phyloP scores from a whole-genome alignment of 2,888 invertebrate genomes.

The Habrosyne pyritoides region DNA sequence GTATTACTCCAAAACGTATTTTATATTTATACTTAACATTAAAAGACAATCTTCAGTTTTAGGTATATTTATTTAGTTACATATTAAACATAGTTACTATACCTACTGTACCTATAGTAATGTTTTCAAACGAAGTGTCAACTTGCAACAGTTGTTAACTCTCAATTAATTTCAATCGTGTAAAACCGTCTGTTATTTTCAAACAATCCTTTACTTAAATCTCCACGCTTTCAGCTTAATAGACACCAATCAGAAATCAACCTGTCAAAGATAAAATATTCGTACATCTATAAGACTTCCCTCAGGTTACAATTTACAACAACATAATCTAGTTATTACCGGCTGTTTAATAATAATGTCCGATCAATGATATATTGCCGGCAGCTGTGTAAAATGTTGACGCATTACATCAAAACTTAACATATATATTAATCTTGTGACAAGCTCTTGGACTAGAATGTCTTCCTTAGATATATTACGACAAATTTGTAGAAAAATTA shows the following conservation, averaged over 20 bases:
- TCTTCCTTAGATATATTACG: no score
- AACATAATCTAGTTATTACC: constrained; percentile 24
- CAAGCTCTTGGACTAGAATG: background rate
- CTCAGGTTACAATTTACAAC: constrained; percentile 1
- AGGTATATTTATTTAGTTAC: no score
- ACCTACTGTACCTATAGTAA: no score
- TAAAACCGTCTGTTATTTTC: background rate
- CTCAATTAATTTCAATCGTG: background rate
- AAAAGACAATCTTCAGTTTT: no score
- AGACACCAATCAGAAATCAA: constrained; percentile 1
- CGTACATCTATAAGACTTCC: background rate
- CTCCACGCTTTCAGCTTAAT: background rate
- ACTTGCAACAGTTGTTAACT: background rate
- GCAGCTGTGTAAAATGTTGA: constrained; percentile 22
- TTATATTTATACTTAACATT: no score
- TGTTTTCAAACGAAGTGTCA: no score
- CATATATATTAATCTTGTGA: constrained; percentile 15
- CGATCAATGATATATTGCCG: constrained; percentile 13
- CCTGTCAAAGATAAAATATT: background rate
- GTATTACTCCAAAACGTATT: no score
- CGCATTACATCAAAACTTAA: constrained; percentile 22
- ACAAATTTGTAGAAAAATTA: no score
- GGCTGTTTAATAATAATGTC: constrained; percentile 10
- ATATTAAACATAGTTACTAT: no score
- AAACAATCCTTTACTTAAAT: background rate